phyloP scores from a whole-genome alignment of 2,113 vertebrate species.

The Castor canadensis region DNA sequence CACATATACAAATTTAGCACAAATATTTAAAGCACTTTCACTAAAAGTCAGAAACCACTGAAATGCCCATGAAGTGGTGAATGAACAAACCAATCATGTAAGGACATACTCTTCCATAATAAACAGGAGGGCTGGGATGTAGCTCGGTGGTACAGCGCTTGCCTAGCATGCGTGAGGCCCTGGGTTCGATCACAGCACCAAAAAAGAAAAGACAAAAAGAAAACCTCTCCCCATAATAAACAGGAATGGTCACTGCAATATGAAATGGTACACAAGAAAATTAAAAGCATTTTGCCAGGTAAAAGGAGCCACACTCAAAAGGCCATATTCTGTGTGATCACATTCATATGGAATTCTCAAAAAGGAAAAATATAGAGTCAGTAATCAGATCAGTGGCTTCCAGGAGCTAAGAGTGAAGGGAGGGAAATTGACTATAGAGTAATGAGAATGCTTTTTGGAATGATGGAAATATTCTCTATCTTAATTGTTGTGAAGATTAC shows the following conservation, averaged over 20 bases:
- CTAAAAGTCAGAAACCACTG: neutral
- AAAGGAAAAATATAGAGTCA: neutral
- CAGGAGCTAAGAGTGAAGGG: rapidly evolving
- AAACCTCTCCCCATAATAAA: no score
- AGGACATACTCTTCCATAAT: neutral
- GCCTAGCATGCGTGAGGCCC: no score
- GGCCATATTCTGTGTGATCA: neutral
- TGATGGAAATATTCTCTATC: neutral
- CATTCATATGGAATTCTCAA: neutral
- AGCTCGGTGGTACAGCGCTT: no score
- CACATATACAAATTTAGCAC: neutral
- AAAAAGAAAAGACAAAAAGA: no score
- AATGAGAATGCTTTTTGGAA: neutral
- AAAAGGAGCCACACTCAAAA: neutral
- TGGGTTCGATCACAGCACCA: no score
- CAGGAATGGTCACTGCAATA: neutral
- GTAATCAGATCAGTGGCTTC: slow-evolving; percentile 9
- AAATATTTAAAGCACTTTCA: slow-evolving; percentile 6
- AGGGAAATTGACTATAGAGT: neutral
- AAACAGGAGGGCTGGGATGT: no score
- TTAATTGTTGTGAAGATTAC: neutral
- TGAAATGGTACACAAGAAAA: neutral
- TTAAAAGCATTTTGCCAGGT: neutral
- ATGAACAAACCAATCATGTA: neutral
- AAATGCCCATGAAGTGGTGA: neutral